Conservation (phyloP, 1,140 invertebrate genomes). For the Leptinotarsa lineolata region DNA sequence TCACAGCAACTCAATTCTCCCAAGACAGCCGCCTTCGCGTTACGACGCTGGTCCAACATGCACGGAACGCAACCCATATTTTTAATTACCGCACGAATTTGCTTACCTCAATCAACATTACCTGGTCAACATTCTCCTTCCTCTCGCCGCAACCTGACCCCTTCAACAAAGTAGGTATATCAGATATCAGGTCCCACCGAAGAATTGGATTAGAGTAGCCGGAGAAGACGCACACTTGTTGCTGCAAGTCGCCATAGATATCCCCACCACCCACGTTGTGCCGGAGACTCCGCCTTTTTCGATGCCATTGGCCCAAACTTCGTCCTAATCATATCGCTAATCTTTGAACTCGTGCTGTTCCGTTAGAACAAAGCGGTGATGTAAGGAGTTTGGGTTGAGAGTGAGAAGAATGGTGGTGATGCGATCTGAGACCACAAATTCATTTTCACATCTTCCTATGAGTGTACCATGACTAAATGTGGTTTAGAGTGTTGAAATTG, state of each 20-base stretch:
- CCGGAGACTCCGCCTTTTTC: conserved; percentile 7
- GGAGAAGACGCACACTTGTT: conserved; percentile 14
- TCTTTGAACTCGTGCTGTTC: conserved; percentile 12
- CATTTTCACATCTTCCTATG: too few relatives aligned
- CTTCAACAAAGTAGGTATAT: background rate
- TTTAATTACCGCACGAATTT: too few relatives aligned
- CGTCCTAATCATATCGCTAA: conserved; percentile 21
- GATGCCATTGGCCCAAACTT: conserved; percentile 8
- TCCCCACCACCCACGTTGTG: conserved; percentile 6
- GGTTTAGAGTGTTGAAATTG: too few relatives aligned
- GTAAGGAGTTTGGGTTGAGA: background rate
- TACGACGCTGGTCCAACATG: too few relatives aligned
- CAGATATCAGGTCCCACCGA: background rate
- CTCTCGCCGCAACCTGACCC: background rate
- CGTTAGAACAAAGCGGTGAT: conserved; percentile 2
- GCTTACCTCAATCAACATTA: too few relatives aligned
- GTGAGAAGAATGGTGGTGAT: background rate
- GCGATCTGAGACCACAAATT: background rate
- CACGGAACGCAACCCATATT: too few relatives aligned
- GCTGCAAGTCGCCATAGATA: conserved; percentile 14
- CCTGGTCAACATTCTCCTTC: too few relatives aligned
- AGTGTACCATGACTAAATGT: too few relatives aligned
- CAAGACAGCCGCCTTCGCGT: too few relatives aligned
- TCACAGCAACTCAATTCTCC: too few relatives aligned
- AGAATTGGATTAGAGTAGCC: conserved; percentile 18